These are phyloP conservation scores for Cydia strobilella DNA, from an alignment of 1,140 invertebrate genomes.

Conservation along the genomic window DNA sequence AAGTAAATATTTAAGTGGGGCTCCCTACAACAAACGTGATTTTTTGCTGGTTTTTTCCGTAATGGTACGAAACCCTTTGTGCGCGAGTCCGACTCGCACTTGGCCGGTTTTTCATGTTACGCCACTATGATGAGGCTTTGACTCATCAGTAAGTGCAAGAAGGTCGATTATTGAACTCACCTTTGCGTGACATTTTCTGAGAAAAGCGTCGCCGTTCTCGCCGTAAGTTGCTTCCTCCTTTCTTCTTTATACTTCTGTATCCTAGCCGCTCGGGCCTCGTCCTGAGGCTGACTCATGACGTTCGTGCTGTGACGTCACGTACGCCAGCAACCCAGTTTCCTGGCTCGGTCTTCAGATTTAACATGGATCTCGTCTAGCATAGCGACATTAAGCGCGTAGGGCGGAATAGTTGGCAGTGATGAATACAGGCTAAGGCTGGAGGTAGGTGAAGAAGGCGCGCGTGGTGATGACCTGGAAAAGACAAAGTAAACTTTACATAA, in stretches of 20 bases:
- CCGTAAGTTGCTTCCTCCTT: constrained; percentile 82
- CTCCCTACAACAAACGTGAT: too few species aligned
- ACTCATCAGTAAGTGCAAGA: neutral
- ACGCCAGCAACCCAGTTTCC: constrained; percentile 48
- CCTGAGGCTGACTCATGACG: constrained; percentile 68
- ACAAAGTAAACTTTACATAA: neutral
- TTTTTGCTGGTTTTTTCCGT: too few species aligned
- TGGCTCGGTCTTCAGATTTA: constrained; percentile 53
- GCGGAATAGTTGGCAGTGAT: constrained; percentile 77
- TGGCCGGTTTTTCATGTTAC: too few species aligned
- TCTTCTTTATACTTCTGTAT: constrained; percentile 85
- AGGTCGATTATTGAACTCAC: constrained; percentile 43
- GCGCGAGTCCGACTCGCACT: too few species aligned
- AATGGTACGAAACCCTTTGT: too few species aligned
- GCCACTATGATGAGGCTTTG: too few species aligned
- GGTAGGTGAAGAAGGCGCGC: constrained; percentile 37
- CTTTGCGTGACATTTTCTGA: constrained; percentile 73
- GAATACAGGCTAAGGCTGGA: constrained; percentile 62
- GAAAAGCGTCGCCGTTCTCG: constrained; percentile 70
- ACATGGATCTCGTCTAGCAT: constrained; percentile 67
- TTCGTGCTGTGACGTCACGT: constrained; percentile 56
- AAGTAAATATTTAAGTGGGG: too few species aligned
- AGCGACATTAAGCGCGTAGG: constrained; percentile 69
- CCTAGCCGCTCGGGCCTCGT: constrained; percentile 80
- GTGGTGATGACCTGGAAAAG: constrained; percentile 30